phyloP scores from a whole-genome alignment of 2,797 vertebrate genomes.

The Anas georgica region DNA sequence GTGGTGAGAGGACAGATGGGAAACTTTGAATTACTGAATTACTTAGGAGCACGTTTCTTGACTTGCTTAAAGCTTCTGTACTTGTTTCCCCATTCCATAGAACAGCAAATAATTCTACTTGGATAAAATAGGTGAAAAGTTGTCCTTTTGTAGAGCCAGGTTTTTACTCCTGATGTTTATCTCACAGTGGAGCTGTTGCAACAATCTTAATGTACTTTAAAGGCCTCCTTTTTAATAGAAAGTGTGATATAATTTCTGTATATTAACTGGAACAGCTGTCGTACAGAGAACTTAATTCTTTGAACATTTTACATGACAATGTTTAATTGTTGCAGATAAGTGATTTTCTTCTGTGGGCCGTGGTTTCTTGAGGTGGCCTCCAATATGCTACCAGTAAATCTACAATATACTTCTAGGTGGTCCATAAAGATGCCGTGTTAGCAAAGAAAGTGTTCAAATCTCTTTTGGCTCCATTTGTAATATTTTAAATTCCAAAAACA shows the following conservation, averaged over 20 bases:
- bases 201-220: not conserved
- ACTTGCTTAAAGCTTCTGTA: not conserved
- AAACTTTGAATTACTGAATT: slow-evolving; percentile 12
- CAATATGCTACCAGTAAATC: not conserved
- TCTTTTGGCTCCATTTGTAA: not conserved
- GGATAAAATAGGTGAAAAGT: not conserved
- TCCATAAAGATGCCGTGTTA: not conserved
- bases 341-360: not conserved
- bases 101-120: not conserved
- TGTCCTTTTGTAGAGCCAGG: not conserved
- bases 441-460: not conserved
- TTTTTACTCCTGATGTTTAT: not conserved
- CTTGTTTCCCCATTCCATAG: not conserved
- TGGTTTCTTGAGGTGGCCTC: not conserved
- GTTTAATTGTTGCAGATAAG: not conserved
- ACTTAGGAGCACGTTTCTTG: not conserved
- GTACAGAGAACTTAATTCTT: not conserved
- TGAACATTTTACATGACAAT: not conserved
- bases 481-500: not conserved
- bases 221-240: not conserved
- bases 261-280: not conserved
- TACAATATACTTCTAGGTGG: not conserved
- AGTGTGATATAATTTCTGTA: not conserved
- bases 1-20: not conserved
- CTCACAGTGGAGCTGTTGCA: not conserved